Conservation (phyloP, 1,140 invertebrate species). For the Drosophila guanche region DNA sequence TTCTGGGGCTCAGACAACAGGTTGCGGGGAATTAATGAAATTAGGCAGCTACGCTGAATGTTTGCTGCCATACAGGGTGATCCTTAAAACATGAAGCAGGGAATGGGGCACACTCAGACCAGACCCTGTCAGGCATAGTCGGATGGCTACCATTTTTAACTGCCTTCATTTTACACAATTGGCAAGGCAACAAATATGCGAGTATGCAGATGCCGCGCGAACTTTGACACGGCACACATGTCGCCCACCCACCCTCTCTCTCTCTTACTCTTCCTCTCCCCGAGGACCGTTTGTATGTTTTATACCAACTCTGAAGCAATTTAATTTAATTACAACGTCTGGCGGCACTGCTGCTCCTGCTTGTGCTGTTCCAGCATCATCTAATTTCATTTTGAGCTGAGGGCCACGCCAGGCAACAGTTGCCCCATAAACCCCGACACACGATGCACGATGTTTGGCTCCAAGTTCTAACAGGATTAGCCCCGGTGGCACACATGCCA, state of each 20-base stretch:
- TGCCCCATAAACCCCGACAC: constrained; percentile 44
- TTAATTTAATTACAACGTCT: constrained; percentile 74
- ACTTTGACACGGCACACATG: constrained; percentile 65
- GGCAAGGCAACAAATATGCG: constrained; percentile 57
- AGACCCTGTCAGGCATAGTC: constrained; percentile 24
- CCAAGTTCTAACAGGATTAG: constrained; percentile 51
- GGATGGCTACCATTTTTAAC: constrained; percentile 51
- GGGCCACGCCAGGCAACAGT: constrained; percentile 29
- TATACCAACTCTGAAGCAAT: constrained; percentile 67
- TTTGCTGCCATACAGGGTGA: constrained; percentile 14
- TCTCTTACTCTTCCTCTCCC: background rate
- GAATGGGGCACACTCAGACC: no score
- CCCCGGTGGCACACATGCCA: constrained; percentile 21
- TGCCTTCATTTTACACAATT: constrained; percentile 66
- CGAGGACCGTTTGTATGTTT: constrained; percentile 30
- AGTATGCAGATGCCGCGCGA: constrained; percentile 50
- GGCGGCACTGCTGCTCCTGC: constrained; percentile 20
- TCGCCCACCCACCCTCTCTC: constrained; percentile 5
- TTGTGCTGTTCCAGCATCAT: constrained; percentile 38
- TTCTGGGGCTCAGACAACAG: constrained; percentile 55
- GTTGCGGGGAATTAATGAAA: constrained; percentile 72
- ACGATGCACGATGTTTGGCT: constrained; percentile 57
- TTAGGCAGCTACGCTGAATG: constrained; percentile 44
- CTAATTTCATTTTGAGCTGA: constrained; percentile 63
- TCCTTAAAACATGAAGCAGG: background rate